These are phyloP conservation scores for Battus philenor DNA, from an alignment of 1,140 invertebrate genomes.

Conservation along the genomic window DNA sequence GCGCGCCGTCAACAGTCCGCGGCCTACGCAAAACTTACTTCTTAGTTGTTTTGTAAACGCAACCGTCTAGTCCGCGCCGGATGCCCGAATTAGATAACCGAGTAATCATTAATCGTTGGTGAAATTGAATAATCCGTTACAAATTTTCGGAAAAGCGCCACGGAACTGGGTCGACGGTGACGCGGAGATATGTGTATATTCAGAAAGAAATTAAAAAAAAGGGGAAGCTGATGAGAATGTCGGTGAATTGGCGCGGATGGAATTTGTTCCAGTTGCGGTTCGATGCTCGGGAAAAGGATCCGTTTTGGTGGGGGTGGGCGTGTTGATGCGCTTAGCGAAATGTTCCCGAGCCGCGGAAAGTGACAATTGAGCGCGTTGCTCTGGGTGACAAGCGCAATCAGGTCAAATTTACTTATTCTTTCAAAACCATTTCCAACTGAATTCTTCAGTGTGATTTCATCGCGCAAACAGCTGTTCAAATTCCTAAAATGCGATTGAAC, in stretches of 20 bases:
- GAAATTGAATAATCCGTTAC: conserved; percentile 49
- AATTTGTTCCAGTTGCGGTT: conserved; percentile 47
- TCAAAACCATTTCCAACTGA: neutral
- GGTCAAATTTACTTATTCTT: conserved; percentile 1
- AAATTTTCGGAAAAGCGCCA: conserved; percentile 28
- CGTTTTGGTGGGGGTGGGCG: conserved; percentile 15
- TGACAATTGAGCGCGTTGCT: neutral
- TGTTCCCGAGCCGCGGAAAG: conserved; percentile 12
- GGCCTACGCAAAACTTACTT: conserved; percentile 4
- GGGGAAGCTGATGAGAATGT: conserved; percentile 40
- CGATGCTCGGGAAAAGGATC: conserved; percentile 33
- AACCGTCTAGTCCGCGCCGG: conserved; percentile 4
- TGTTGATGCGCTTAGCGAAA: conserved; percentile 17
- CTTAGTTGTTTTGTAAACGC: conserved; percentile 17
- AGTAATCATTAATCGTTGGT: conserved; percentile 31
- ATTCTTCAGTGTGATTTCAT: neutral
- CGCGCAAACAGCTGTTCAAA: neutral
- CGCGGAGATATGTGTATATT: conserved; percentile 39
- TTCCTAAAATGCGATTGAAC: neutral
- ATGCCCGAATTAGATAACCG: conserved; percentile 31
- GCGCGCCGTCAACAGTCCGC: neutral
- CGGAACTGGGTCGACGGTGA: conserved; percentile 36
- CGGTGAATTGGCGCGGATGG: conserved; percentile 30
- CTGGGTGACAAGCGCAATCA: neutral
- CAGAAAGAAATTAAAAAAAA: conserved; percentile 38